A percentile compares a stretch with the other conserved stretches of the same genome.
phyloP scores from a whole-genome alignment of 2,888 invertebrate species.

The Bedellia somnulentella region DNA sequence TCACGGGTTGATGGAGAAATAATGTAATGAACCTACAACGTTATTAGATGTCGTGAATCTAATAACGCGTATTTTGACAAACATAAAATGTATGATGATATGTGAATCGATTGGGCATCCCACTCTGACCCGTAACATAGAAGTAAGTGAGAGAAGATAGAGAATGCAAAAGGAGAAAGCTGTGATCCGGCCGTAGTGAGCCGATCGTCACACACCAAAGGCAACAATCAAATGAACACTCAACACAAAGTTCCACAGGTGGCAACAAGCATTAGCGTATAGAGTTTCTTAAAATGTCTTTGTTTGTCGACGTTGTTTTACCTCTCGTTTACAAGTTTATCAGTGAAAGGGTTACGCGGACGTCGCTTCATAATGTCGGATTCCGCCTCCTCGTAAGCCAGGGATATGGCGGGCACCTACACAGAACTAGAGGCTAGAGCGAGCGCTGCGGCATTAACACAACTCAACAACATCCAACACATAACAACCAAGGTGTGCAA shows the following conservation, averaged over 20 bases:
- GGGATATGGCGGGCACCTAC: constrained; percentile 96
- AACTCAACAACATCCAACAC: constrained; percentile 53
- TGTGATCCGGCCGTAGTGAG: constrained; percentile 12
- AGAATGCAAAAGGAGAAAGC: constrained; percentile 40
- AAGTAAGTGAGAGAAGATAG: too few relatives aligned
- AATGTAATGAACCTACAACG: too few relatives aligned
- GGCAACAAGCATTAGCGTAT: constrained; percentile 53
- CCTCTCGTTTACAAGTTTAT: constrained; percentile 99
- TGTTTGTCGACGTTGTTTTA: constrained; percentile 59
- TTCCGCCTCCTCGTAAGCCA: constrained; percentile 98
- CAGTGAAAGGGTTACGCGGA: constrained; percentile 95
- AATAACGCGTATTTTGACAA: too few relatives aligned
- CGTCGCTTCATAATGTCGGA: constrained; percentile 99
- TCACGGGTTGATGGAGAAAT: constrained; percentile 3
- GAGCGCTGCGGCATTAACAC: constrained; percentile 37
- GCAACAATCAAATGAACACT: constrained; percentile 53
- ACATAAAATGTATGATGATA: too few relatives aligned
- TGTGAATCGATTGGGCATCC: too few relatives aligned
- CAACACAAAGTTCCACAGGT: constrained; percentile 48
- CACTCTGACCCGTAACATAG: constrained; percentile 2
- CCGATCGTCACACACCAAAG: constrained; percentile 34
- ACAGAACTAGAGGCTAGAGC: constrained; percentile 26
- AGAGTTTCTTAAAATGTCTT: too few relatives aligned
- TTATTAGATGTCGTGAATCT: too few relatives aligned
- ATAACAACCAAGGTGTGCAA: constrained; percentile 22